phyloP scores from a whole-genome alignment of 2,113 vertebrate species.

The Tiliqua scincoides region DNA sequence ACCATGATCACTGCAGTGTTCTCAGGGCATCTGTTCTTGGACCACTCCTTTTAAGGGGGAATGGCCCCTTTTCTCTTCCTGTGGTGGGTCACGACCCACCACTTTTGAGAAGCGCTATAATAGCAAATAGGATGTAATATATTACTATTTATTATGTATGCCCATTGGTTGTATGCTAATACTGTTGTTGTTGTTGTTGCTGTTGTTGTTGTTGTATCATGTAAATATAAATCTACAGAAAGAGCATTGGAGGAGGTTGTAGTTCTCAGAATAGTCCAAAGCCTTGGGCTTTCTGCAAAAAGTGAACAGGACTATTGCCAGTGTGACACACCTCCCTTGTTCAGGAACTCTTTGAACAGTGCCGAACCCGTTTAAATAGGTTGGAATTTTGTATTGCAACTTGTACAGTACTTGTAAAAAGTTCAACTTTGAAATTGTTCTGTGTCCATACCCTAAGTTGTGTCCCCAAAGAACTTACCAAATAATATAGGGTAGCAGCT shows the following conservation, averaged over 20 bases:
- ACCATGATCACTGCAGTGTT: too few relatives aligned
- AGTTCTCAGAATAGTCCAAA: neutral
- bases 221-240: neutral
- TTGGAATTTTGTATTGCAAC: neutral
- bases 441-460: neutral
- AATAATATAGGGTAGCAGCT: slow-evolving; percentile 56
- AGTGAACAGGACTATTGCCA: neutral
- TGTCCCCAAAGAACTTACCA: slow-evolving; percentile 30
- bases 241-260: neutral
- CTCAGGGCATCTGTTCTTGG: too few relatives aligned
- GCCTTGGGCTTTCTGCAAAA: neutral
- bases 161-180: neutral
- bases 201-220: too few relatives aligned
- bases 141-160: neutral
- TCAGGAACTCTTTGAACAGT: neutral
- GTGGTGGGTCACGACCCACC: too few relatives aligned
- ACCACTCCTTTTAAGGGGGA: too few relatives aligned
- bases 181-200: too few relatives aligned
- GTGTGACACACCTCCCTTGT: too few relatives aligned
- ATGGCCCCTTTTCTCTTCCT: too few relatives aligned
- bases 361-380: neutral
- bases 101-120: too few relatives aligned
- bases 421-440: neutral
- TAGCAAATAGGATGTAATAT: slow-evolving; percentile 7
- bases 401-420: neutral